Percentiles rank a stretch among this genome's conserved stretches.
phyloP scores from a whole-genome alignment of 2,797 vertebrate genomes.

The Etheostoma perlongum region DNA sequence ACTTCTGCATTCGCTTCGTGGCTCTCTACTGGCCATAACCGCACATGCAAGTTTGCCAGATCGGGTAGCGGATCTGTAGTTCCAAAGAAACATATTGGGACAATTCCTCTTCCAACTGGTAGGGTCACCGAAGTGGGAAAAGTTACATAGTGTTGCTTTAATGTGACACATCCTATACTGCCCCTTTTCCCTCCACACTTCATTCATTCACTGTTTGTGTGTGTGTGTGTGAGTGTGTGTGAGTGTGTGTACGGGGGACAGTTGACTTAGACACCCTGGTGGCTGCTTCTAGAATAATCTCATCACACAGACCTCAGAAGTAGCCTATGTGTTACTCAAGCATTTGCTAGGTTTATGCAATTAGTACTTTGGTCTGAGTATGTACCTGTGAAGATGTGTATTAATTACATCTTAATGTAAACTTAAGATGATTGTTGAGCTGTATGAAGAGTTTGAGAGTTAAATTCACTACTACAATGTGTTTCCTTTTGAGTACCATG shows the following conservation, averaged over 20 bases:
- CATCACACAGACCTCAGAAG: constrained; percentile 24
- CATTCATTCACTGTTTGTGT: neutral
- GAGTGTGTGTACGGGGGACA: neutral
- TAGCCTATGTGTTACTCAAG: constrained; percentile 58
- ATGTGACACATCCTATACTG: neutral
- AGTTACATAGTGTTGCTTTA: neutral
- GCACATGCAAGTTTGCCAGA: too few relatives aligned
- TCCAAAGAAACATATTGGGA: too few relatives aligned
- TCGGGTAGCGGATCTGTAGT: too few relatives aligned
- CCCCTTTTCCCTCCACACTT: neutral
- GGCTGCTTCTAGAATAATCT: constrained; percentile 59
- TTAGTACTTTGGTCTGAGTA: constrained; percentile 46
- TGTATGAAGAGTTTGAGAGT: neutral
- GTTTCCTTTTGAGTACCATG: neutral
- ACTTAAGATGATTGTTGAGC: neutral
- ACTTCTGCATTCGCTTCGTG: too few relatives aligned
- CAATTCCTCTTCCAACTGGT: too few relatives aligned
- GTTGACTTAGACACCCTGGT: constrained; percentile 4
- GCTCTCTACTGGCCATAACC: too few relatives aligned
- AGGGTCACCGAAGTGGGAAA: too few relatives aligned
- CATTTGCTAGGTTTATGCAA: constrained; percentile 57
- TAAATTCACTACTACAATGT: neutral
- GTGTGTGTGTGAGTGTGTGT: neutral
- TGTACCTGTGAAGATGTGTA: constrained; percentile 4
- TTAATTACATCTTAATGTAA: neutral